phyloP scores from a whole-genome alignment of 2,888 invertebrate species.

The Lasioglossum morio region DNA sequence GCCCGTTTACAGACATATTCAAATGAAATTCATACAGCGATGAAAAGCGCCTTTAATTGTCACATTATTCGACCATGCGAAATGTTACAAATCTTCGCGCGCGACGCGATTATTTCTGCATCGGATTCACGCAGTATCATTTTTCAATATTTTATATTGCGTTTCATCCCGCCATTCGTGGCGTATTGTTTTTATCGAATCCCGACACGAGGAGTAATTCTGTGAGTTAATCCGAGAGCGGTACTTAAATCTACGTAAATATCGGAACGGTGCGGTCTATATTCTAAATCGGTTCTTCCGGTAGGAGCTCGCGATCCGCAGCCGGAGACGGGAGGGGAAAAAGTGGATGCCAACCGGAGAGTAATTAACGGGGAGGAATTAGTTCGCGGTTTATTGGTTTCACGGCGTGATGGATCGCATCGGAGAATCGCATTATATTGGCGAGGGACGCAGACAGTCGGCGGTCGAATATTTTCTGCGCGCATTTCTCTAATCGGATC shows the following conservation, averaged over 20 bases:
- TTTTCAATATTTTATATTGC: background rate
- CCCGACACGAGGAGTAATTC: background rate
- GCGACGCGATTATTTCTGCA: background rate
- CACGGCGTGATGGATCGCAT: slow-evolving; percentile 42
- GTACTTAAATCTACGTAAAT: background rate
- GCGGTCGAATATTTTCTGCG: slow-evolving; percentile 42
- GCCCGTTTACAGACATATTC: background rate
- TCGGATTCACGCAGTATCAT: background rate
- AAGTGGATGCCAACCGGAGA: slow-evolving; percentile 11
- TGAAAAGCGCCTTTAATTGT: background rate
- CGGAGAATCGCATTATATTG: slow-evolving; percentile 47
- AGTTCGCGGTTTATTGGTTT: slow-evolving; percentile 57
- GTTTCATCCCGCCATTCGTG: background rate
- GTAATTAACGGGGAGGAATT: slow-evolving; percentile 55
- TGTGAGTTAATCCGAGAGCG: background rate
- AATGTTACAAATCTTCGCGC: background rate
- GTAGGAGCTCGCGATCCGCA: background rate
- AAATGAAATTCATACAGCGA: background rate
- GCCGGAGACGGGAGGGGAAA: background rate
- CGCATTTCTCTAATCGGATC: slow-evolving; percentile 44
- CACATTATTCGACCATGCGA: background rate
- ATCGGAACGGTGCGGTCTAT: background rate
- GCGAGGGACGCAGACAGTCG: slow-evolving; percentile 17
- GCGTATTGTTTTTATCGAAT: too few relatives aligned
- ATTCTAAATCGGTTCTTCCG: background rate